Conservation (phyloP, 2,888 invertebrate species). For the Lycocerus yunnanus region DNA sequence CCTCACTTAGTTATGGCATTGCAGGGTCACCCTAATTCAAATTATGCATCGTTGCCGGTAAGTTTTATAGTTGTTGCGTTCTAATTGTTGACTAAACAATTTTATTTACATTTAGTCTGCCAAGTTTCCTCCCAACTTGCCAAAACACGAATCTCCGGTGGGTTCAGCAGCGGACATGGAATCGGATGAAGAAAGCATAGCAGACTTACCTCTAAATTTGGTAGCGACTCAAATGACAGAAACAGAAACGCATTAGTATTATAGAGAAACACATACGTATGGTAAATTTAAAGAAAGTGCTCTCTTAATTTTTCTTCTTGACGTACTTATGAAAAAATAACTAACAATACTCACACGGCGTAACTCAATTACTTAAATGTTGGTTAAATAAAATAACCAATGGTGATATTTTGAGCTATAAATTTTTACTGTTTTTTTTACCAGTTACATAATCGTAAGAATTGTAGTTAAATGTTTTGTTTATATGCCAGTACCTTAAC, state of each 20-base stretch:
- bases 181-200: constrained; percentile 59
- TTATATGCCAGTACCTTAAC: constrained; percentile 35
- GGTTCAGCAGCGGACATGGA: constrained; percentile 50
- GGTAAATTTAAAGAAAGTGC: constrained; percentile 13
- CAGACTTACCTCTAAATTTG: constrained; percentile 71
- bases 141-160: constrained; percentile 45
- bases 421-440: constrained; percentile 26
- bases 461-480: constrained; percentile 16
- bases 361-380: constrained; percentile 33
- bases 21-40: constrained; percentile 59
- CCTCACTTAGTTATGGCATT: constrained; percentile 71
- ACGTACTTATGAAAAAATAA: constrained; percentile 30
- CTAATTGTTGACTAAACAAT: neutral
- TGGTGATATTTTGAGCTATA: constrained; percentile 34
- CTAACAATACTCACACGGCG: constrained; percentile 31
- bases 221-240: constrained; percentile 72
- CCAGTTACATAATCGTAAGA: constrained; percentile 10
- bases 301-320: constrained; percentile 9
- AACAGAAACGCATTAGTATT: constrained; percentile 54
- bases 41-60: constrained; percentile 41
- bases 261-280: constrained; percentile 17
- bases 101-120: constrained; percentile 19
- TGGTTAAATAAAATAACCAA: constrained; percentile 26
- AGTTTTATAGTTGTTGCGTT: neutral
- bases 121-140: constrained; percentile 48